These are phyloP conservation scores for Volucella bombylans DNA, from an alignment of 2,888 invertebrate species.

Conservation along the genomic window DNA sequence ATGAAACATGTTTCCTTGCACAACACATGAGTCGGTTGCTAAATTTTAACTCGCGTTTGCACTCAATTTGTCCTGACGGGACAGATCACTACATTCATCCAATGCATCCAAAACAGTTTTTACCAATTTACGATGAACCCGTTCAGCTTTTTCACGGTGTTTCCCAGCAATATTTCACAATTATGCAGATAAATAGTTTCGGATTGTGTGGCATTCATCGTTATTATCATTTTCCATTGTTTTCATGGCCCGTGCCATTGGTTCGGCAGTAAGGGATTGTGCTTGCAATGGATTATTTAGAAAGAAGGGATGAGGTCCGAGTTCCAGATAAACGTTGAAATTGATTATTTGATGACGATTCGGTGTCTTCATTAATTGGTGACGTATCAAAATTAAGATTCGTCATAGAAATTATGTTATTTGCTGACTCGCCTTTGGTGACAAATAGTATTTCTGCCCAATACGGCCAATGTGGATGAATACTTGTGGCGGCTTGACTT, in stretches of 20 bases:
- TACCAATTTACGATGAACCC: too few relatives aligned
- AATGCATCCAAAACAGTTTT: too few relatives aligned
- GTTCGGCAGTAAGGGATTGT: too few relatives aligned
- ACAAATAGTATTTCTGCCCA: constrained; percentile 4
- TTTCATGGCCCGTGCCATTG: constrained; percentile 22
- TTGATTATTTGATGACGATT: constrained; percentile 7
- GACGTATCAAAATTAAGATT: constrained; percentile 8
- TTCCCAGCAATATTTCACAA: too few relatives aligned
- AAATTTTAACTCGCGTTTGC: constrained; percentile 10
- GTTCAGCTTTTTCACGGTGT: too few relatives aligned
- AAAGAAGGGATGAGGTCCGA: constrained; percentile 5
- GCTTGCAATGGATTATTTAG: too few relatives aligned
- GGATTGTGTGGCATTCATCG: too few relatives aligned
- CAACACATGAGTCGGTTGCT: too few relatives aligned
- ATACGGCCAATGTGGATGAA: background rate
- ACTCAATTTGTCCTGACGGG: constrained; percentile 12
- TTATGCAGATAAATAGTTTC: too few relatives aligned
- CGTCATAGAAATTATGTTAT: background rate
- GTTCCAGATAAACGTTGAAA: too few relatives aligned
- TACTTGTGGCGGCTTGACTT: background rate
- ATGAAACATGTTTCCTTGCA: too few relatives aligned
- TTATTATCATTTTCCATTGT: constrained; percentile 14
- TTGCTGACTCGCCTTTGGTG: constrained; percentile 12
- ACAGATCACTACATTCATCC: too few relatives aligned
- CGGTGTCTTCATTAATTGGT: constrained; percentile 13